phyloP scores from a whole-genome alignment of 2,797 vertebrate genomes.

The Columba guinea region DNA sequence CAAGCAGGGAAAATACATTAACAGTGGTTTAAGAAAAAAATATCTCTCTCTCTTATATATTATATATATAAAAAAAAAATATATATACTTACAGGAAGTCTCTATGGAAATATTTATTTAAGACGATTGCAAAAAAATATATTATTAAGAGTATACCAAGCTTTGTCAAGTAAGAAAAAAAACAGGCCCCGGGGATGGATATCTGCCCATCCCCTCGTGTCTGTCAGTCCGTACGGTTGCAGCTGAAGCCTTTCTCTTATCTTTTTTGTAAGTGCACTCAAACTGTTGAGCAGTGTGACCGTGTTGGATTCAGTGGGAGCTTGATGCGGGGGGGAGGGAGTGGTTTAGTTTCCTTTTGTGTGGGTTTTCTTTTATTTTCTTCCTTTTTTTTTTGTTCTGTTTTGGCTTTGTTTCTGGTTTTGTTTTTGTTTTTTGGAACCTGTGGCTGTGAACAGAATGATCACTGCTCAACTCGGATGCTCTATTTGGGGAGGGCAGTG shows the following conservation, averaged over 20 bases:
- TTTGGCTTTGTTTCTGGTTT: not conserved
- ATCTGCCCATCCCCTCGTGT: slow-evolving; percentile 11
- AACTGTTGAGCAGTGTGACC: slow-evolving; percentile 62
- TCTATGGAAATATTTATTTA: slow-evolving; percentile 74
- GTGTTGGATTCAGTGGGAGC: slow-evolving; percentile 63
- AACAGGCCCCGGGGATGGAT: slow-evolving; percentile 26
- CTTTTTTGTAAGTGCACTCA: slow-evolving; percentile 54
- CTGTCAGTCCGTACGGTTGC: not conserved
- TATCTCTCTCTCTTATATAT: slow-evolving; percentile 40
- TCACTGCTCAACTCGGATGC: slow-evolving; percentile 76
- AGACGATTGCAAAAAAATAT: slow-evolving; percentile 62
- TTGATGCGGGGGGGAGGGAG: not conserved
- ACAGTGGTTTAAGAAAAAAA: slow-evolving; percentile 58
- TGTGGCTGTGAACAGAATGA: slow-evolving; percentile 79
- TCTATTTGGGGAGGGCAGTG: slow-evolving; percentile 36
- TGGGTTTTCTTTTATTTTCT: not conserved
- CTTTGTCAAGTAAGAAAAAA: slow-evolving; percentile 49
- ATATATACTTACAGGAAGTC: slow-evolving; percentile 63
- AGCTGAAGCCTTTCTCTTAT: slow-evolving; percentile 57
- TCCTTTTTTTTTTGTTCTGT: slow-evolving; percentile 21
- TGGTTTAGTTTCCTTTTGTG: not conserved
- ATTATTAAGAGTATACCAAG: slow-evolving; percentile 2
- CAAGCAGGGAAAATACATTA: slow-evolving; percentile 65
- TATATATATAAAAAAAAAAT: slow-evolving; percentile 38
- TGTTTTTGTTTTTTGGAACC: slow-evolving; percentile 47